Base-by-base conservation (phyloP, 2,888 invertebrate species). In the Diarsia mendica region DNA sequence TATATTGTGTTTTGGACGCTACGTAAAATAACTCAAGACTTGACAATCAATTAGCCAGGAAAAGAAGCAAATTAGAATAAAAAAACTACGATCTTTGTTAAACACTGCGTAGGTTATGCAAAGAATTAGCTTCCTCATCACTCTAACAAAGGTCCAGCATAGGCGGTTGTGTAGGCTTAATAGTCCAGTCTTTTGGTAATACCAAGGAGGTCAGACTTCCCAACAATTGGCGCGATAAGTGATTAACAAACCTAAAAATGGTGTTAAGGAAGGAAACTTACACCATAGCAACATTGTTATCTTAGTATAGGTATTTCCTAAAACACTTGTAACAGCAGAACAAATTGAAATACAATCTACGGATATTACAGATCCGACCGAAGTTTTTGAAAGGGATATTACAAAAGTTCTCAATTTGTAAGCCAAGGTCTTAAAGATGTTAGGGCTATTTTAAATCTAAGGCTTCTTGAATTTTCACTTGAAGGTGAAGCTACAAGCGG, bases 151-250 rank as follows among this genome's bases (percentile, higher is more conserved):
- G 72, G 67, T 28, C 15, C 64, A 39, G 28, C 9, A 55, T 15
- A 71, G 78, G 83, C 65, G 67, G 67, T n/a, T 46, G 83, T 78
- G 80, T 83, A 72, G 80, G 83, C n/a, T 82, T 82, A 82, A 79
- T 82, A 55, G 83, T 71, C 51, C 64, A 67, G 83, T 13, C 61
- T 70, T 79, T 78, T 73, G 48, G 69, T 28, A 60, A 44, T 20
- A 73, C 55, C 49, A 79, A 66, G 53, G 63, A 69, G 53, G 69
- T 64, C 73, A 53, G n/a, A 69, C 53, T 69, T 53, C 44, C 53
- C 61, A 79, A 67, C 58, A 71, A 65, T 49, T n/a, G 53, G 6
- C 20, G 13, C 60, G 15, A 49, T 28, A 65, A 55, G 28, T 60
- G n/a, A 69, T 69, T 79, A 83, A n/a, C 49, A 28, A 83, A 69